These are phyloP conservation scores for Stomorhina lunata DNA, from an alignment of 2,888 invertebrate genomes.

Conservation along the genomic window DNA sequence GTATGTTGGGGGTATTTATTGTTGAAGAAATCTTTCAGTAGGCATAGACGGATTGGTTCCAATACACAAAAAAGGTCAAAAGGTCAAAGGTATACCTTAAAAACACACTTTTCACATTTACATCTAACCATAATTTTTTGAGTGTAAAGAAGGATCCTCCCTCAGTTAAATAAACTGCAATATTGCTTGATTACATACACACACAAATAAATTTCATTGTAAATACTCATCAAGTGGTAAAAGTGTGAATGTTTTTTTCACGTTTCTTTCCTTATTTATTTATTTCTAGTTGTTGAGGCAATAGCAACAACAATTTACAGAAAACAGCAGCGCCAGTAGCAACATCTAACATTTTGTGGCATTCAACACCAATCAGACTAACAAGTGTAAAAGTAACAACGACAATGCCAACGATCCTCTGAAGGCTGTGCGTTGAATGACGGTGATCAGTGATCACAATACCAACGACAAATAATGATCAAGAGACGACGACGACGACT, in stretches of 20 bases:
- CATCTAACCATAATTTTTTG: too few species aligned
- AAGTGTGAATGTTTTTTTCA: constrained; percentile 17
- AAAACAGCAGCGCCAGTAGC: constrained; percentile 12
- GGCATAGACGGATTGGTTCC: too few species aligned
- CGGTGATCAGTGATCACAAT: not conserved
- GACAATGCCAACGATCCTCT: constrained; percentile 59
- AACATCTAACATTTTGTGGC: constrained; percentile 38
- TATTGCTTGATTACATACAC: not conserved
- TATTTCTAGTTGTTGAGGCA: constrained; percentile 14
- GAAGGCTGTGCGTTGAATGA: constrained; percentile 59
- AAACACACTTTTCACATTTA: not conserved
- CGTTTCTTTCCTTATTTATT: not conserved
- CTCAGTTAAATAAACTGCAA: not conserved
- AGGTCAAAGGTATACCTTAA: too few species aligned
- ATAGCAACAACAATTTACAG: not conserved
- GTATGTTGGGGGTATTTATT: too few species aligned
- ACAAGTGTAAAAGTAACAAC: constrained; percentile 42
- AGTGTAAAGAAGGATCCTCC: constrained; percentile 13
- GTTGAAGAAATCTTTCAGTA: too few species aligned
- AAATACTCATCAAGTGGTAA: constrained; percentile 7
- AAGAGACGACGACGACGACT: constrained; percentile 18
- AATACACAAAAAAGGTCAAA: too few species aligned
- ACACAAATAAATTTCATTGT: not conserved
- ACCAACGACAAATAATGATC: constrained; percentile 1
- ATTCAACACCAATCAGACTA: constrained; percentile 49